Percentiles rank a stretch among this genome's conserved stretches.
Conservation (phyloP, 2,797 vertebrate species). For the Neomorphus geoffroyi region DNA sequence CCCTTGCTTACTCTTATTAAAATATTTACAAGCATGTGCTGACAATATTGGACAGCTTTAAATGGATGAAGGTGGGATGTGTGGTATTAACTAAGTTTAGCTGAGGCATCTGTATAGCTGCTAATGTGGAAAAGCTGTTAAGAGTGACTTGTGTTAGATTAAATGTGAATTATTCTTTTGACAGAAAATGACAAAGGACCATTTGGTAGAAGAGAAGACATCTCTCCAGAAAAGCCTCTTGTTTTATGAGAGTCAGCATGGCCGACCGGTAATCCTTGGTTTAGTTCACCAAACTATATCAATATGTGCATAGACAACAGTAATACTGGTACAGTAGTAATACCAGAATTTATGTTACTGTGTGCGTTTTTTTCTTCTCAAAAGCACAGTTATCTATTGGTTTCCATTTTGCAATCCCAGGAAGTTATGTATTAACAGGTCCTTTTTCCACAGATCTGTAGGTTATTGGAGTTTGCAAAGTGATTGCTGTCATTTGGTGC, state of each 20-base stretch:
- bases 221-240: constrained; percentile 95
- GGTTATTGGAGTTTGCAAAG: background rate
- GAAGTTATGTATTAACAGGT: background rate
- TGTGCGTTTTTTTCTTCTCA: background rate
- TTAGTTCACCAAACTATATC: background rate
- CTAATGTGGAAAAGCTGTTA: background rate
- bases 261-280: constrained; percentile 84
- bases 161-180: constrained; percentile 16
- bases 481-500: background rate
- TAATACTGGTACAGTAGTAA: background rate
- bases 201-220: constrained; percentile 93
- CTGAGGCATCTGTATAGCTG: background rate
- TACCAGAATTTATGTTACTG: background rate
- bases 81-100: background rate
- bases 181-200: constrained; percentile 97
- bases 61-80: background rate
- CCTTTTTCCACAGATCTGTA: background rate
- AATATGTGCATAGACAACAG: background rate
- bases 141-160: background rate
- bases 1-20: background rate
- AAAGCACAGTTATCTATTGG: background rate
- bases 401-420: background rate
- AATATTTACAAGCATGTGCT: background rate
- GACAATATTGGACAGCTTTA: background rate
- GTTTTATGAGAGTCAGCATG: constrained; percentile 94